A percentile compares a stretch with the other conserved stretches of the same genome.
Conservation (phyloP, 1,140 invertebrate genomes). For the Eulimnadia texana region DNA sequence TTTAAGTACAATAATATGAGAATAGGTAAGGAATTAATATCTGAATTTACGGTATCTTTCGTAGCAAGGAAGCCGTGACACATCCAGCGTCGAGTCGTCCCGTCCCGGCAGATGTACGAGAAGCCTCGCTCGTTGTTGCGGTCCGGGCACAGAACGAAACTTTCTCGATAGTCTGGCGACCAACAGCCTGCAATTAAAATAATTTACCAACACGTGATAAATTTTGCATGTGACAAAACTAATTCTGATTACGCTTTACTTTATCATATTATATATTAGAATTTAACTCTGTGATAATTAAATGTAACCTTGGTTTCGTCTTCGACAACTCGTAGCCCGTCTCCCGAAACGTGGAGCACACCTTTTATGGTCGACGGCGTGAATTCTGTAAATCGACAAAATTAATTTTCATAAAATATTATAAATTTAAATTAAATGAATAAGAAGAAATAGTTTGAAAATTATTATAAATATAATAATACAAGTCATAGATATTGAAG, state of each 20-base stretch:
- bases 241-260: too few species aligned
- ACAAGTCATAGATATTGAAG: background rate
- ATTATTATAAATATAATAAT: background rate
- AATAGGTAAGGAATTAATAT: too few species aligned
- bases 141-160: conserved; percentile 99
- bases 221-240: too few species aligned
- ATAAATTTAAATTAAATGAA: too few species aligned
- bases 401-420: too few species aligned
- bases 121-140: conserved; percentile 96
- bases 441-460: background rate
- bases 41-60: conserved; percentile 87
- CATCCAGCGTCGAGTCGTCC: conserved; percentile 89
- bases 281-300: too few species aligned
- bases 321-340: conserved; percentile 92
- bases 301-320: conserved; percentile 95
- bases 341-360: conserved; percentile 88
- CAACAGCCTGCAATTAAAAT: conserved; percentile 54
- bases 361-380: conserved; percentile 66
- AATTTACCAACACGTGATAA: too few species aligned
- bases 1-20: too few species aligned
- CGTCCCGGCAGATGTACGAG: conserved; percentile 78
- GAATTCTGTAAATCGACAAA: conserved; percentile 4
- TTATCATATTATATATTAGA: too few species aligned
- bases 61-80: conserved; percentile 96
- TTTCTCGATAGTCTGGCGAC: conserved; percentile 99